Evolutionary conservation across 2,888 invertebrate genomes (phyloP).

Genomic region (Dermolepida albohirtum): DNA sequence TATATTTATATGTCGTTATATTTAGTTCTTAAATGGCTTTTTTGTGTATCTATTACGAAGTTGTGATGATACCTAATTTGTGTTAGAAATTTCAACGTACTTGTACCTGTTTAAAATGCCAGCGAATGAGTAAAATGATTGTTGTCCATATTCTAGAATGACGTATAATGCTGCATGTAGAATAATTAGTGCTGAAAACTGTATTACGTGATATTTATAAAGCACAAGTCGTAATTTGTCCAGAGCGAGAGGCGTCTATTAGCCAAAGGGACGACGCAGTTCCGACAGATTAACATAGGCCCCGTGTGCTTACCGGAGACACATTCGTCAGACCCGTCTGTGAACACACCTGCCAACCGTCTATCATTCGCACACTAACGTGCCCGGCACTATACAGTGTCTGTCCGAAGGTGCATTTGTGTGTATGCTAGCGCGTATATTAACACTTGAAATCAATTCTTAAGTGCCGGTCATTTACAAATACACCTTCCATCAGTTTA

Average conservation of each 20-base stretch:
- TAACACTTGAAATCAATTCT: slow-evolving; percentile 30
- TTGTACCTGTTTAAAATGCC: too few relatives aligned
- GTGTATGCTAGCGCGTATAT: slow-evolving; percentile 3
- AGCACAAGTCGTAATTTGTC: slow-evolving; percentile 50
- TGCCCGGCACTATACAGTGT: slow-evolving; percentile 16
- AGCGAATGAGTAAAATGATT: background rate
- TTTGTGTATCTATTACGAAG: too few relatives aligned
- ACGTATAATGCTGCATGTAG: slow-evolving; percentile 42
- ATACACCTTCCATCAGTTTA: background rate
- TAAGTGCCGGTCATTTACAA: slow-evolving; percentile 20
- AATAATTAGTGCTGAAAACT: slow-evolving; percentile 54
- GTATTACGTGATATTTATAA: slow-evolving; percentile 53
- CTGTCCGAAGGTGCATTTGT: background rate
- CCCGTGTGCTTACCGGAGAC: slow-evolving; percentile 49
- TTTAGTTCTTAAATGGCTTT: too few relatives aligned
- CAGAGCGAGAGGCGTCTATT: slow-evolving; percentile 39
- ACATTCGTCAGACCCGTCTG: slow-evolving; percentile 52
- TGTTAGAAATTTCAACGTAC: too few relatives aligned
- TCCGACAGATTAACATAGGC: slow-evolving; percentile 48
- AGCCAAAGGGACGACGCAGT: slow-evolving; percentile 36
- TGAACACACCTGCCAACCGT: slow-evolving; percentile 53
- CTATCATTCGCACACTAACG: slow-evolving; percentile 50
- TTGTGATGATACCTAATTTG: too few relatives aligned
- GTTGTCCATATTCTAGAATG: slow-evolving; percentile 35
- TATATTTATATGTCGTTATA: too few relatives aligned